A percentile compares a stretch with the other conserved stretches of the same genome.
Evolutionary conservation across 2,888 invertebrate species (phyloP).

Genomic region (Tuta absoluta): DNA sequence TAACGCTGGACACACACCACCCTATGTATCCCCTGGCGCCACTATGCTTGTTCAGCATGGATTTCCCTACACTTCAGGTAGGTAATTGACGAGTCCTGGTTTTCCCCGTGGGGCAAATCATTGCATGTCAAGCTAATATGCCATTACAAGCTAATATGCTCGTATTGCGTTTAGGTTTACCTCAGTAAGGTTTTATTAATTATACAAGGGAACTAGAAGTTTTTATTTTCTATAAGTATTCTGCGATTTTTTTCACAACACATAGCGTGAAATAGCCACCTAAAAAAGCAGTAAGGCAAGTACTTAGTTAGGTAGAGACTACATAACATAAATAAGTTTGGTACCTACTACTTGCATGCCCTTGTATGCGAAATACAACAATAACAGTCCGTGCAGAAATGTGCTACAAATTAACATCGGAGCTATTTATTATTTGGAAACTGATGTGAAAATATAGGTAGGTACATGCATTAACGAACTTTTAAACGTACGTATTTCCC

Average conservation of each 20-base stretch:
- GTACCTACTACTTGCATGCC: background rate
- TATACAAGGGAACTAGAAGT: too few relatives aligned
- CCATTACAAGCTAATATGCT: background rate
- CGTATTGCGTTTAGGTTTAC: too few relatives aligned
- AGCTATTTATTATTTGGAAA: constrained; percentile 8
- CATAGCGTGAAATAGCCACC: too few relatives aligned
- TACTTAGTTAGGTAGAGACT: too few relatives aligned
- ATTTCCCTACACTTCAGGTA: background rate
- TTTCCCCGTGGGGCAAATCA: background rate
- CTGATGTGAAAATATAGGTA: background rate
- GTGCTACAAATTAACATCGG: background rate
- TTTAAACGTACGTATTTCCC: too few relatives aligned
- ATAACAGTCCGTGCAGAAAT: constrained; percentile 12
- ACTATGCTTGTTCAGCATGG: background rate
- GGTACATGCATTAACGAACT: background rate
- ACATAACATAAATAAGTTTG: background rate
- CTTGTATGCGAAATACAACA: background rate
- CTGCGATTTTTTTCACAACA: too few relatives aligned
- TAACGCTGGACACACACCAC: background rate
- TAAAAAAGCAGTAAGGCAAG: too few relatives aligned
- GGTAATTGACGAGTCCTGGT: background rate
- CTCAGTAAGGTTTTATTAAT: too few relatives aligned
- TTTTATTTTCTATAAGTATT: too few relatives aligned
- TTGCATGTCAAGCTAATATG: background rate
- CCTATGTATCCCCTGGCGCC: background rate